A percentile compares a stretch with the other conserved stretches of the same genome.
phyloP scores from a whole-genome alignment of 2,113 vertebrate genomes.

The Syrrhaptes paradoxus region DNA sequence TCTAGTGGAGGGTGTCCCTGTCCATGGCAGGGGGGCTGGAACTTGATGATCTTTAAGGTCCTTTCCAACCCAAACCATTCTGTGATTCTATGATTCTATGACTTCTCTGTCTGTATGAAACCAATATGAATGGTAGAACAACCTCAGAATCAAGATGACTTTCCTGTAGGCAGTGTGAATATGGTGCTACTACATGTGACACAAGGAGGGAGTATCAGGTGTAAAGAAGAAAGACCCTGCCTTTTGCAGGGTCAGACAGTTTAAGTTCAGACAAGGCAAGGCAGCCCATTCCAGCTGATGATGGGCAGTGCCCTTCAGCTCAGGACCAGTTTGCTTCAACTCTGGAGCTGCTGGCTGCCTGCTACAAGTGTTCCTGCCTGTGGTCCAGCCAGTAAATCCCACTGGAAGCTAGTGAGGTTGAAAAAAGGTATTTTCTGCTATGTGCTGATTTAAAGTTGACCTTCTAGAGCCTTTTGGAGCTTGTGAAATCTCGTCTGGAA shows the following conservation, averaged over 20 bases:
- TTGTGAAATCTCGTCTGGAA: background rate
- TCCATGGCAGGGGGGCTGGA: too few species aligned
- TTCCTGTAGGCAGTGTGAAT: background rate
- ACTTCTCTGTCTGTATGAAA: background rate
- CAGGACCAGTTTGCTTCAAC: background rate
- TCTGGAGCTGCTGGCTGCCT: background rate
- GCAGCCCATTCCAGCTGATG: background rate
- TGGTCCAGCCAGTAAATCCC: rapidly evolving
- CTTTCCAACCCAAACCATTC: too few species aligned
- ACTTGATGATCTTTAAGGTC: too few species aligned
- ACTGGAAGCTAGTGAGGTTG: background rate
- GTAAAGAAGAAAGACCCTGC: background rate
- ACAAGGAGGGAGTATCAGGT: background rate
- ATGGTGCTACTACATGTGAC: background rate
- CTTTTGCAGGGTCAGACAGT: background rate
- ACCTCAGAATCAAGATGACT: background rate
- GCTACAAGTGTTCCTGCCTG: background rate
- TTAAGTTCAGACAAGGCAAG: background rate
- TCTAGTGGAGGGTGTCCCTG: too few species aligned
- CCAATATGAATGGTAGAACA: background rate
- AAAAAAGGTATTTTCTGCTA: background rate
- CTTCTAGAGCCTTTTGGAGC: background rate
- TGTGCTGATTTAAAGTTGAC: background rate
- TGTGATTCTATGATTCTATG: too few species aligned
- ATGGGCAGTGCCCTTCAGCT: background rate